A percentile compares a stretch with the other conserved stretches of the same genome.
These are phyloP conservation scores for Parelbella ahira DNA, from an alignment of 2,888 invertebrate species.

Conservation along the genomic window DNA sequence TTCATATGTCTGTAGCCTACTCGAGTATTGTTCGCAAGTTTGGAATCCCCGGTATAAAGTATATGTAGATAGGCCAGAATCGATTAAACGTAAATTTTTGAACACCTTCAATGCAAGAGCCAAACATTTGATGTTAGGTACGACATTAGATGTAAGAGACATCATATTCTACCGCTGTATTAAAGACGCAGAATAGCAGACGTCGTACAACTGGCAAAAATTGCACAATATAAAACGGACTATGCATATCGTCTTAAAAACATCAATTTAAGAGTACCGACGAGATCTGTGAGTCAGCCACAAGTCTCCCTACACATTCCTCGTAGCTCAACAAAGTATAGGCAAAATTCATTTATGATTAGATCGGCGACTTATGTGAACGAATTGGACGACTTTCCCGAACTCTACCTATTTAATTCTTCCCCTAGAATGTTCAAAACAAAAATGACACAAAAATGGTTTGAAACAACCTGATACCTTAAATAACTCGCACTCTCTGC, in stretches of 20 bases:
- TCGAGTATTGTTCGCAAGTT: slow-evolving; percentile 16
- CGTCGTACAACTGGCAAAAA: neutral
- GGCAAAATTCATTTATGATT: neutral
- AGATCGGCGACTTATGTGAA: neutral
- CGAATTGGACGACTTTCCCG: neutral
- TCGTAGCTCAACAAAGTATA: neutral
- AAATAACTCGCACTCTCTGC: too few relatives aligned
- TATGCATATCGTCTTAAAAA: neutral
- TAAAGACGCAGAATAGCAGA: neutral
- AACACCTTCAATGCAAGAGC: neutral
- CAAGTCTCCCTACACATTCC: neutral
- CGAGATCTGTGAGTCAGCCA: neutral
- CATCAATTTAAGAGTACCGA: neutral
- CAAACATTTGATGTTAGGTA: neutral
- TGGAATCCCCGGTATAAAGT: slow-evolving; percentile 15
- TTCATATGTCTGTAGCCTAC: slow-evolving; percentile 16
- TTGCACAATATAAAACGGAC: neutral
- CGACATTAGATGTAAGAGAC: neutral
- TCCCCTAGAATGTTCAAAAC: neutral
- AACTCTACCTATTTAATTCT: neutral
- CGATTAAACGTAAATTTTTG: slow-evolving; percentile 3
- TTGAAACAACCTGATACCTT: too few relatives aligned
- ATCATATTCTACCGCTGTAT: neutral
- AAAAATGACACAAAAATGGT: neutral
- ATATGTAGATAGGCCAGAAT: slow-evolving; percentile 9